Percentiles rank a stretch among this genome's conserved stretches.
Evolutionary conservation across 2,113 vertebrate genomes (phyloP).

Genomic region (Uria lomvia): DNA sequence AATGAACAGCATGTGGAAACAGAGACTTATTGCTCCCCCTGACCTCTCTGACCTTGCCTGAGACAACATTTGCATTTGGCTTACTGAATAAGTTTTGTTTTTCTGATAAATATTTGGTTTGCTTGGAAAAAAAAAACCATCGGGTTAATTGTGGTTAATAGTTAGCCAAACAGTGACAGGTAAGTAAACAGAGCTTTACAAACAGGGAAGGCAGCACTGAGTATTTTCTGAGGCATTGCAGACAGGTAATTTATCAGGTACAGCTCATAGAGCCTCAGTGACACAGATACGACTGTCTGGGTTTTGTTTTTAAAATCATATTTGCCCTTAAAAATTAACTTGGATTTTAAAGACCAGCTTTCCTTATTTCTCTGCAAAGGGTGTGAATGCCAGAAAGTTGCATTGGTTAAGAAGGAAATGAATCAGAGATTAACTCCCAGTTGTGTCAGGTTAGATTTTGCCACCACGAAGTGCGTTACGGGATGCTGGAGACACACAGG

Average conservation of each 20-base stretch:
- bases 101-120: constrained; percentile 59
- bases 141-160: constrained; percentile 51
- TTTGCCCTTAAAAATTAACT: constrained; percentile 17
- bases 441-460: background rate
- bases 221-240: background rate
- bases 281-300: background rate
- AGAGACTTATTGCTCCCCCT: background rate
- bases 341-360: background rate
- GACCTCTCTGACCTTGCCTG: background rate
- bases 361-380: background rate
- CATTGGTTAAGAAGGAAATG: background rate
- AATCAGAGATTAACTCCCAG: background rate
- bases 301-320: background rate
- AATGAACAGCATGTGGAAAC: background rate
- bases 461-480: background rate
- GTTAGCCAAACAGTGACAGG: constrained; percentile 30
- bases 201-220: background rate
- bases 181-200: constrained; percentile 32
- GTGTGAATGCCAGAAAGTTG: background rate
- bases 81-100: constrained; percentile 11
- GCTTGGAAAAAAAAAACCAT: background rate
- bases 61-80: constrained; percentile 49
- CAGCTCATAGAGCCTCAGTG: background rate
- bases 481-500: background rate
- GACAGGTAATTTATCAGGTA: background rate